These are phyloP conservation scores for Nasonia giraulti DNA, from an alignment of 1,140 invertebrate genomes.

Conservation along the genomic window DNA sequence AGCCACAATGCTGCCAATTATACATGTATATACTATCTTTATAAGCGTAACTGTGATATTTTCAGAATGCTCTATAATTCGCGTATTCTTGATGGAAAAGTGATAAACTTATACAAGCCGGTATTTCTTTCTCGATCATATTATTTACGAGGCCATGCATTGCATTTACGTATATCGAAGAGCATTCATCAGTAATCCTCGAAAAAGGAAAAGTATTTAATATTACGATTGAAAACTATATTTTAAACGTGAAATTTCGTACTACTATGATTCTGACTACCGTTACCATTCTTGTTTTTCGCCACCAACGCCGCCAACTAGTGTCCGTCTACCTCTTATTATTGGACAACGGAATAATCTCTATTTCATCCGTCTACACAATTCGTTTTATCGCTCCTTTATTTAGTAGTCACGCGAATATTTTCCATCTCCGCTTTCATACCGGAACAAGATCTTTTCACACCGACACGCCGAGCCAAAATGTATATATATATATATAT, in stretches of 20 bases:
- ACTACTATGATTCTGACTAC: background rate
- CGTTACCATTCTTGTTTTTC: constrained; percentile 10
- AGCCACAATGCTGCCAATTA: constrained; percentile 2
- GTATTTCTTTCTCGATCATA: background rate
- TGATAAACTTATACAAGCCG: constrained; percentile 7
- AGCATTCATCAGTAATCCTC: background rate
- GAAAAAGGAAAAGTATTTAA: constrained; percentile 1
- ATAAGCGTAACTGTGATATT: constrained; percentile 50
- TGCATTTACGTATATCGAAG: background rate
- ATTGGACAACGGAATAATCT: constrained; percentile 38
- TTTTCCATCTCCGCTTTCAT: constrained; percentile 30
- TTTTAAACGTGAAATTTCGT: background rate
- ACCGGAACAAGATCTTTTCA: constrained; percentile 29
- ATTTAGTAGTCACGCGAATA: constrained; percentile 28
- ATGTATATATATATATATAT: background rate
- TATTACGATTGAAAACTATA: background rate
- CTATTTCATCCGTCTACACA: constrained; percentile 41
- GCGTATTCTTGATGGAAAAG: background rate
- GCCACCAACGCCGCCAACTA: constrained; percentile 4
- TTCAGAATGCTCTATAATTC: background rate
- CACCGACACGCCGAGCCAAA: constrained; percentile 20
- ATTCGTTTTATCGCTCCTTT: constrained; percentile 43
- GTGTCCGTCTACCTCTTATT: constrained; percentile 27
- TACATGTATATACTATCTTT: background rate
- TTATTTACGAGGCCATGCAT: background rate